Percentiles rank a stretch among this genome's conserved stretches.
Conservation (phyloP, 2,797 vertebrate species). For the Acipenser transmontanus region DNA sequence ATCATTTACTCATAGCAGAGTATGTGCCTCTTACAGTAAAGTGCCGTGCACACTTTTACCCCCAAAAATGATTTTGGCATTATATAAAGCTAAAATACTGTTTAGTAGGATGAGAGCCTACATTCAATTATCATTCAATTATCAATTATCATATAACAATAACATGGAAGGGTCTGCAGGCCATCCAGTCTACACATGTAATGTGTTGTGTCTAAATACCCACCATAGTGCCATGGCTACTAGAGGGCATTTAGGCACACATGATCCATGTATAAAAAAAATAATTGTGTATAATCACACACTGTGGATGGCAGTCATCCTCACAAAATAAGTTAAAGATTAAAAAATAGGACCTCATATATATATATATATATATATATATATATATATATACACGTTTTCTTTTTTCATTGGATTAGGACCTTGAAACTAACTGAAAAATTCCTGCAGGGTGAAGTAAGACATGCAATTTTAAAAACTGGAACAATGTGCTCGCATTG, state of each 20-base stretch:
- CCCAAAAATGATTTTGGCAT: too few species aligned
- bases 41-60: too few species aligned
- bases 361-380: too few species aligned
- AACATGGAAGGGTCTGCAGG: not conserved
- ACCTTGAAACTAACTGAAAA: slow-evolving; percentile 71
- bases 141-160: not conserved
- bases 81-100: too few species aligned
- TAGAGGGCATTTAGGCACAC: slow-evolving; percentile 50
- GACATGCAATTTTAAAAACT: slow-evolving; percentile 50
- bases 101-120: too few species aligned
- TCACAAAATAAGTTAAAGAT: slow-evolving; percentile 6
- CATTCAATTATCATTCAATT: not conserved
- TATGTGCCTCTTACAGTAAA: too few species aligned
- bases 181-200: slow-evolving; percentile 1
- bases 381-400: too few species aligned
- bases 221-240: slow-evolving; percentile 60
- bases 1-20: too few species aligned
- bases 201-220: slow-evolving; percentile 49
- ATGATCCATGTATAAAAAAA: slow-evolving; percentile 41
- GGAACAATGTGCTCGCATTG: slow-evolving; percentile 49
- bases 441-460: slow-evolving; percentile 77
- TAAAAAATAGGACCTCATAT: slow-evolving; percentile 23
- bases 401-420: slow-evolving; percentile 38
- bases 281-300: slow-evolving; percentile 54
- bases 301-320: slow-evolving; percentile 16